Evolutionary conservation across 2,113 vertebrate species (phyloP).

Genomic region (Calonectris borealis): DNA sequence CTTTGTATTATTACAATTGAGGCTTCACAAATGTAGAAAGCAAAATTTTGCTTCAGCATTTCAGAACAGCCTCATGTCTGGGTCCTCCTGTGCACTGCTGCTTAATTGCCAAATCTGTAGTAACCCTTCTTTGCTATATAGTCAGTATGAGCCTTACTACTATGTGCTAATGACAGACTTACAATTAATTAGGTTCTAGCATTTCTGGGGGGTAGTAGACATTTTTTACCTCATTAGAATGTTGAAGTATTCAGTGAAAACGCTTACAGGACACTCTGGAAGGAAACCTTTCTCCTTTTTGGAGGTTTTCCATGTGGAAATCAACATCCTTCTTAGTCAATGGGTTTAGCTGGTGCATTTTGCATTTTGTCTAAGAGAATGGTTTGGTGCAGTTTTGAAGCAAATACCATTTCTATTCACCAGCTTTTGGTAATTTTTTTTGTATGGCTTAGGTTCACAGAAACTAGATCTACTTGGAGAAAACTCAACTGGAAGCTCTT

Average conservation of each 20-base stretch:
- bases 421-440: not conserved
- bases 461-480: not conserved
- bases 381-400: not conserved
- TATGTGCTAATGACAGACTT: not conserved
- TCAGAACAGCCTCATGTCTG: not conserved
- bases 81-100: not conserved
- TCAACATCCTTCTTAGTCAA: not conserved
- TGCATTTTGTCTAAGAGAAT: not conserved
- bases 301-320: not conserved
- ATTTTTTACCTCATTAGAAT: not conserved
- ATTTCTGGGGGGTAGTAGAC: not conserved
- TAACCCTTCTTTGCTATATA: not conserved
- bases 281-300: not conserved
- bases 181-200: not conserved
- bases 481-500: not conserved
- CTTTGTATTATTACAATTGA: not conserved
- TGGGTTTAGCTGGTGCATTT: not conserved
- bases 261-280: not conserved
- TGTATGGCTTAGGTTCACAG: not conserved
- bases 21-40: not conserved
- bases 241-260: not conserved
- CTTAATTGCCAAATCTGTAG: not conserved
- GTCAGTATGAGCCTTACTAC: not conserved
- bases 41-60: not conserved
- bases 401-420: not conserved